Evolutionary conservation across 2,113 vertebrate species (phyloP).

Genomic region (Brachypteracias leptosomus): DNA sequence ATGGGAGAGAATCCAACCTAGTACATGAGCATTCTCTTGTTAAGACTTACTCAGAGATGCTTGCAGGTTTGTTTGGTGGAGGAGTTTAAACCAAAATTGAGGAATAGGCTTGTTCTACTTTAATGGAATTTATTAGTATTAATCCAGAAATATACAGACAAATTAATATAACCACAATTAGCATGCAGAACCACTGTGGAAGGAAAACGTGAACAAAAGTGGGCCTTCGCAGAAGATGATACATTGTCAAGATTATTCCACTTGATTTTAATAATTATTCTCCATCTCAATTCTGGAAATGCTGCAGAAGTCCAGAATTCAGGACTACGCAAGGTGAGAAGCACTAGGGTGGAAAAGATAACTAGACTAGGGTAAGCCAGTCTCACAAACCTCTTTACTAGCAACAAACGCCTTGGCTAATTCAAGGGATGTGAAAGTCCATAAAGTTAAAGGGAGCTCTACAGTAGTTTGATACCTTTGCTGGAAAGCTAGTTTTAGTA

Average conservation of each 20-base stretch:
- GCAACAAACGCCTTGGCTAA: not conserved
- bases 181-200: not conserved
- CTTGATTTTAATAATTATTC: not conserved
- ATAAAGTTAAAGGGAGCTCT: not conserved
- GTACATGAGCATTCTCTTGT: not conserved
- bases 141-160: slow-evolving; percentile 49
- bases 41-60: not conserved
- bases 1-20: not conserved
- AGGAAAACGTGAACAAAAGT: slow-evolving; percentile 1
- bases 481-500: not conserved
- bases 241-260: not conserved
- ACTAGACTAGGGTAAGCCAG: not conserved
- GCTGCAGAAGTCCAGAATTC: not conserved
- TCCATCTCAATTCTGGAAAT: not conserved
- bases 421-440: not conserved
- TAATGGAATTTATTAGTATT: slow-evolving; percentile 25
- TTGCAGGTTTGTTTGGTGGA: not conserved
- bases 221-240: slow-evolving; percentile 47
- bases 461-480: not conserved
- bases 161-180: not conserved
- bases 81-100: not conserved
- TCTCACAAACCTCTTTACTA: not conserved
- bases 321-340: not conserved
- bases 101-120: not conserved
- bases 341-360: not conserved